A percentile compares a stretch with the other conserved stretches of the same genome.
Evolutionary conservation across 2,797 vertebrate genomes (phyloP).

Genomic region (Cryptoprocta ferox): DNA sequence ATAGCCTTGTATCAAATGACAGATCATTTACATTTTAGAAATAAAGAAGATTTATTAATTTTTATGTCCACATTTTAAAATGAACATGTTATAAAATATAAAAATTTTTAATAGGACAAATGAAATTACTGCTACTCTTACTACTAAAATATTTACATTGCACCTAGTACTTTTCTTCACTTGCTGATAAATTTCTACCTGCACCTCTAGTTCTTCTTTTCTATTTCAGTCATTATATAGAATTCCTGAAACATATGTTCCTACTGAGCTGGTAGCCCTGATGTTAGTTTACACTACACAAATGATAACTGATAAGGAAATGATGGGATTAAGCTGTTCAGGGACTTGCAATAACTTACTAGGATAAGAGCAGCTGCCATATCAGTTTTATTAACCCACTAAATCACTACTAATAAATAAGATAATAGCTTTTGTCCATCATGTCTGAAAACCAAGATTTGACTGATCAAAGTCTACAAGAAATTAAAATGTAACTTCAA

Average conservation of each 20-base stretch:
- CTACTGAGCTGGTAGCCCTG: slow-evolving; percentile 76
- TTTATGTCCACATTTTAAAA: slow-evolving; percentile 39
- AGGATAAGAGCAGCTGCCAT: slow-evolving; percentile 88
- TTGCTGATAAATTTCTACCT: slow-evolving; percentile 43
- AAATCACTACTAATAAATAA: slow-evolving; percentile 91
- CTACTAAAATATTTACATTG: slow-evolving; percentile 50
- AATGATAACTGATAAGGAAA: slow-evolving; percentile 90
- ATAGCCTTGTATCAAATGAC: not conserved
- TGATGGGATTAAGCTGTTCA: slow-evolving; percentile 89
- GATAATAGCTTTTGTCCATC: slow-evolving; percentile 87
- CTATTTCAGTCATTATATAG: slow-evolving; percentile 50
- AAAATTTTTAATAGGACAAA: slow-evolving; percentile 41
- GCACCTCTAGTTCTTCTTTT: slow-evolving; percentile 43
- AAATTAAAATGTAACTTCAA: slow-evolving; percentile 88
- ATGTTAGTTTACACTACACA: slow-evolving; percentile 87
- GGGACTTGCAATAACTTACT: slow-evolving; percentile 89
- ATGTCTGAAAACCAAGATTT: slow-evolving; percentile 86
- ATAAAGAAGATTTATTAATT: slow-evolving; percentile 18
- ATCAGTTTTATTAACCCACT: slow-evolving; percentile 90
- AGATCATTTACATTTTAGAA: slow-evolving; percentile 26
- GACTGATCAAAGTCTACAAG: slow-evolving; percentile 86
- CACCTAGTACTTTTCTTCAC: slow-evolving; percentile 43
- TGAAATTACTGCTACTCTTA: slow-evolving; percentile 2
- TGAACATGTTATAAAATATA: slow-evolving; percentile 37
- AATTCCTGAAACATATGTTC: slow-evolving; percentile 88